phyloP scores from a whole-genome alignment of 2,888 invertebrate species.

The Ryuthela nishihirai region DNA sequence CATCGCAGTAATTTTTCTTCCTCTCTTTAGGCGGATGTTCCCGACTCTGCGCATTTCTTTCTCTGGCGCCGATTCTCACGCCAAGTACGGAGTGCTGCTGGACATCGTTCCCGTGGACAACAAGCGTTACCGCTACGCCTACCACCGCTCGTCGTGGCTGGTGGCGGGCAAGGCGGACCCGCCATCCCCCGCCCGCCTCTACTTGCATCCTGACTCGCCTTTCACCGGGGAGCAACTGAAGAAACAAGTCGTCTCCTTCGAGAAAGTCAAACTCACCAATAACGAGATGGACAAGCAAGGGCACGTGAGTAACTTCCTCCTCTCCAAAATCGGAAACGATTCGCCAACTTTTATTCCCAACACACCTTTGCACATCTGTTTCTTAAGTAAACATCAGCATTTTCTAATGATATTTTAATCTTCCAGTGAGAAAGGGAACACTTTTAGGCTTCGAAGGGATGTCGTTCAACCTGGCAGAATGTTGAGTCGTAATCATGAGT shows the following conservation, averaged over 20 bases:
- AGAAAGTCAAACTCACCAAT: constrained; percentile 78
- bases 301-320: constrained; percentile 60
- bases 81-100: constrained; percentile 68
- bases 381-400: no score
- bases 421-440: no score
- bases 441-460: no score
- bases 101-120: constrained; percentile 77
- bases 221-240: constrained; percentile 71
- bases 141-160: constrained; percentile 76
- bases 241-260: constrained; percentile 75
- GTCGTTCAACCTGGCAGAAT: no score
- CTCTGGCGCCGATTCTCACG: constrained; percentile 62
- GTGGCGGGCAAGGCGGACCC: constrained; percentile 77
- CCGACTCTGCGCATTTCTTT: constrained; percentile 73
- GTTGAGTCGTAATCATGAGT: no score
- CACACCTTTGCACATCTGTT: no score
- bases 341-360: no score
- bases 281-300: constrained; percentile 75
- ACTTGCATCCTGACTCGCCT: constrained; percentile 76
- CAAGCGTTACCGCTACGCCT: constrained; percentile 74
- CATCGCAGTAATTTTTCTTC: no score
- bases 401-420: no score
- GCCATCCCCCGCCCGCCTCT: constrained; percentile 66
- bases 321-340: no score
- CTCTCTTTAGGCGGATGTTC: constrained; percentile 77